phyloP scores from a whole-genome alignment of 2,113 vertebrate species.

The Cettia cetti region DNA sequence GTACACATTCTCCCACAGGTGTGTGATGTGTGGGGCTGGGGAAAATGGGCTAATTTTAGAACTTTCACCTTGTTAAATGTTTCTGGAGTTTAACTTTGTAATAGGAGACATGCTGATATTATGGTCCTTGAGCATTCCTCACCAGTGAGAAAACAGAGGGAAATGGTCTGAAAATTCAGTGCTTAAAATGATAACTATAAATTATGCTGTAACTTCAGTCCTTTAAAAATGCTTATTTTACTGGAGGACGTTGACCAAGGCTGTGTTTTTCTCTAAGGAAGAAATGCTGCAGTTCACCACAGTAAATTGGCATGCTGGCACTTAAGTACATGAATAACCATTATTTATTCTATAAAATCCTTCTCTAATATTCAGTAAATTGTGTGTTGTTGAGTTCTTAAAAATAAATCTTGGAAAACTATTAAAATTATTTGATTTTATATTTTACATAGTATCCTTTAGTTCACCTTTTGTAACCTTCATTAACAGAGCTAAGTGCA shows the following conservation, averaged over 20 bases:
- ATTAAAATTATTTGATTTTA: not conserved
- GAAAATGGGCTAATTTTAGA: constrained; percentile 40
- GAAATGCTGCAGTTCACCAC: constrained; percentile 4
- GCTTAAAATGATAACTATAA: constrained; percentile 43
- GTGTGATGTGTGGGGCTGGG: constrained; percentile 1
- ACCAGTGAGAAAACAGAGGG: constrained; percentile 26
- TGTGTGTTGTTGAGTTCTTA: not conserved
- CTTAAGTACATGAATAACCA: not conserved
- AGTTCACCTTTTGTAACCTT: not conserved
- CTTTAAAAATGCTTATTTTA: constrained; percentile 35
- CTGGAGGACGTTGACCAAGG: not conserved
- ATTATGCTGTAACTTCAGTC: constrained; percentile 2
- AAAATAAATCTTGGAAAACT: not conserved
- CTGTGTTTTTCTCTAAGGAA: constrained; percentile 11
- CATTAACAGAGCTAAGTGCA: not conserved
- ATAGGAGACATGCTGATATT: constrained; percentile 32
- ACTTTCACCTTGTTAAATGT: constrained; percentile 44
- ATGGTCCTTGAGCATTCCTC: constrained; percentile 33
- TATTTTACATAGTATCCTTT: not conserved
- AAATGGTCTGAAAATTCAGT: constrained; percentile 35
- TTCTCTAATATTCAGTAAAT: not conserved
- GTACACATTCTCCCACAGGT: not conserved
- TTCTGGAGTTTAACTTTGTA: constrained; percentile 50
- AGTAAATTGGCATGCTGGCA: not conserved
- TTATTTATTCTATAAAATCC: not conserved